A percentile compares a stretch with the other conserved stretches of the same genome.
Conservation (phyloP, 2,113 vertebrate species). For the Dendropsophus ebraccatus region DNA sequence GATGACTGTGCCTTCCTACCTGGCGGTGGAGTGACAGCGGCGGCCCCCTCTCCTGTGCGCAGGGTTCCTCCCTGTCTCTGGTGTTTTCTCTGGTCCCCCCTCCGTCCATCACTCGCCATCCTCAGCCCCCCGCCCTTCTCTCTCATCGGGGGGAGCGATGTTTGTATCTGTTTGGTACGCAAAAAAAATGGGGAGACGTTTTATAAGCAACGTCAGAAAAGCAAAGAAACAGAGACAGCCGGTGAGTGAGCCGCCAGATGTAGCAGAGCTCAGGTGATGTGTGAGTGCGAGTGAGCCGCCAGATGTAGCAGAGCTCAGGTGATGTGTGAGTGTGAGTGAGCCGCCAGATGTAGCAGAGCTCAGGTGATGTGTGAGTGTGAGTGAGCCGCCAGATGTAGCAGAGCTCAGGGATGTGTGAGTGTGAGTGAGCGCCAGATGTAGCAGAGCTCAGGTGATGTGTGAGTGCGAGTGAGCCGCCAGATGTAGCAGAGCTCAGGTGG, state of each 20-base stretch:
- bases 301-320: too few species aligned
- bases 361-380: too few species aligned
- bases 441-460: too few species aligned
- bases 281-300: too few species aligned
- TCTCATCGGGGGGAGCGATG: conserved; percentile 61
- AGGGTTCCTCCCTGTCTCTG: background rate
- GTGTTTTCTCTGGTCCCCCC: background rate
- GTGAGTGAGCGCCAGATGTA: too few species aligned
- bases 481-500: too few species aligned
- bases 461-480: too few species aligned
- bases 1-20: background rate
- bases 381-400: too few species aligned
- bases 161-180: conserved; percentile 82
- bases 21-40: background rate
- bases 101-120: background rate
- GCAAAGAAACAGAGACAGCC: conserved; percentile 76
- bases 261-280: too few species aligned
- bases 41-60: background rate
- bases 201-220: conserved; percentile 76
- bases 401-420: too few species aligned
- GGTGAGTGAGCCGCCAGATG: conserved; percentile 65
- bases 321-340: too few species aligned
- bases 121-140: background rate
- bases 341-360: too few species aligned
- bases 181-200: conserved; percentile 76